Evolutionary conservation across 2,113 vertebrate species (phyloP).

Genomic region (Triplophysa rosa): DNA sequence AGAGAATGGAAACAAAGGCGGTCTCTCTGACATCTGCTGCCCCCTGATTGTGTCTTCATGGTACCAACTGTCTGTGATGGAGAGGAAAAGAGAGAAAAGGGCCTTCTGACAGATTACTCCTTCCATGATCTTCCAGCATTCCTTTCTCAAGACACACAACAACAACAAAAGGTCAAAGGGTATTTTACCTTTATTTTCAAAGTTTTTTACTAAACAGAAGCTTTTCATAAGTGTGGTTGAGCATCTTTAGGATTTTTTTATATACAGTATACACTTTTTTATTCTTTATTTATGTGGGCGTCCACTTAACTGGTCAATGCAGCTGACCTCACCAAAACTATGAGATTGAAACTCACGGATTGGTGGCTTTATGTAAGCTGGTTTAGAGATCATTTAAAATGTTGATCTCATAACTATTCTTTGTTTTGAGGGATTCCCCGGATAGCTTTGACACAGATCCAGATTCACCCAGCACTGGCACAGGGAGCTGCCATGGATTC

Average conservation of each 20-base stretch:
- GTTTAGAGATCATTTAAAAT: conserved; percentile 30
- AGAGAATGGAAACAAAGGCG: conserved; percentile 74
- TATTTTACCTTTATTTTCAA: background rate
- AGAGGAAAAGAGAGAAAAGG: conserved; percentile 46
- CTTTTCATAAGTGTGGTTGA: background rate
- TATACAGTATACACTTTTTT: background rate
- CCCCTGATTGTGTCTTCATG: conserved; percentile 64
- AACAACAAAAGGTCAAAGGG: conserved; percentile 43
- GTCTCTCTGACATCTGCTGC: conserved; percentile 78
- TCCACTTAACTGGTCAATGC: background rate
- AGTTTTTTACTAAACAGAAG: background rate
- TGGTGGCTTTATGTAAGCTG: background rate
- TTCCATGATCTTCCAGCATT: conserved; percentile 51
- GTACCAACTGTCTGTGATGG: conserved; percentile 68
- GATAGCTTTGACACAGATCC: background rate
- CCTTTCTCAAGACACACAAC: background rate
- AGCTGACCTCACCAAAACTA: too few relatives aligned
- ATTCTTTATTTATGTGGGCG: background rate
- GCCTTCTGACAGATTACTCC: conserved; percentile 59
- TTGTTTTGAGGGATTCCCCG: conserved; percentile 18
- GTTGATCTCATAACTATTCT: conserved; percentile 34
- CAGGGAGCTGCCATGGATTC: background rate
- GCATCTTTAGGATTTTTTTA: background rate
- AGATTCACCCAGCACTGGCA: conserved; percentile 1
- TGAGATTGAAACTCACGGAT: too few relatives aligned